phyloP scores from a whole-genome alignment of 2,888 invertebrate species.

The Drosophila rubida region DNA sequence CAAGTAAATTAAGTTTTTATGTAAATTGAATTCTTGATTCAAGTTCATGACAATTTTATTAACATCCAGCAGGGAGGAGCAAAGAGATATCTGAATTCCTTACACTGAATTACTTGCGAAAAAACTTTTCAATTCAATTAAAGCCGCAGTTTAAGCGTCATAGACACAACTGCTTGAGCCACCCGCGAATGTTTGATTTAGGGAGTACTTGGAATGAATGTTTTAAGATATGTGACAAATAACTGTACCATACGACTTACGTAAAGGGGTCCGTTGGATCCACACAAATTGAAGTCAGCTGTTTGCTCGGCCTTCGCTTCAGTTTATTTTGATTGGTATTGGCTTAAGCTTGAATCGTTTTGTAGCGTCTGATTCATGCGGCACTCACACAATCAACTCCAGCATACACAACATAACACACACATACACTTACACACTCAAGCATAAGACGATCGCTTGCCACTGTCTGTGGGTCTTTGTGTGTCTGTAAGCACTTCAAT shows the following conservation, averaged over 20 bases:
- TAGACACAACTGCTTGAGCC: neutral
- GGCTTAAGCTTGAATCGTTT: slow-evolving; percentile 1
- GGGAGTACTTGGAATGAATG: neutral
- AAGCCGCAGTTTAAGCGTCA: neutral
- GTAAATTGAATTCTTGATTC: neutral
- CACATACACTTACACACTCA: slow-evolving; percentile 4
- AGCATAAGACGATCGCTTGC: neutral
- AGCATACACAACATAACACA: slow-evolving; percentile 4
- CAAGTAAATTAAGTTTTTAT: neutral
- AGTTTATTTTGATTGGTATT: slow-evolving; percentile 2
- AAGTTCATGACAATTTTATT: neutral
- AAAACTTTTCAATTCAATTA: neutral
- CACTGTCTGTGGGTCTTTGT: neutral
- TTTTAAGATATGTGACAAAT: neutral
- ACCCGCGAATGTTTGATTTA: neutral
- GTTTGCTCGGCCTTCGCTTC: neutral
- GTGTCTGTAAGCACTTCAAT: slow-evolving; percentile 33
- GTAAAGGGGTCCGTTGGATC: neutral
- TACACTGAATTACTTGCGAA: neutral
- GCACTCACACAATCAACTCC: neutral
- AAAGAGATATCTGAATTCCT: too few relatives aligned
- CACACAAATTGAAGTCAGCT: slow-evolving; percentile 3
- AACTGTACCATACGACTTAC: slow-evolving; percentile 5
- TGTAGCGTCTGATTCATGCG: slow-evolving; percentile 7
- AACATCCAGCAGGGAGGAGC: neutral